Base-by-base conservation (phyloP, 2,113 vertebrate genomes). In the Crotophaga sulcirostris region DNA sequence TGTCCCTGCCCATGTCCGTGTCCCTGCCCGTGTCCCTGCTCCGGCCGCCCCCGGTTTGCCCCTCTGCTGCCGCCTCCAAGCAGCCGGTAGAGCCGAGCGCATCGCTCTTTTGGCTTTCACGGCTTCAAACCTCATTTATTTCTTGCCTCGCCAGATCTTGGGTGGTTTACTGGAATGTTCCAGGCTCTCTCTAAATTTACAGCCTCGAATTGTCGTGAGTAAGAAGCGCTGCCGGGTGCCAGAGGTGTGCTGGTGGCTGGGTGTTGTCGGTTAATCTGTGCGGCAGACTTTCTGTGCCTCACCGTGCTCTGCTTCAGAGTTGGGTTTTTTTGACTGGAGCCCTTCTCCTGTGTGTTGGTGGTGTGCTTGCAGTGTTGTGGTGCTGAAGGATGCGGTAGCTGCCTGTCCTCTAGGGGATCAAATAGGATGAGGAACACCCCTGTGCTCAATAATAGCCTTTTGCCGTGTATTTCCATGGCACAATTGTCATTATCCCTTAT, bases 111-210 rank as follows among this genome's bases (percentile, higher is more conserved):
- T 40, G 76, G 36, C 60, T 26, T 55, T 14, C 25, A 1, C 40
- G 21, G 77, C 23, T 68, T 56, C 66, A 16, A 36, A 7, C 24
- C 75, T 49, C 42, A 0, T 47, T 73, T 24, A 5, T 70, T 64
- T 54, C 64, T 42, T 49, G 38, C 60, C 11, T 49, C 11, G 25
- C 38, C 13, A 29, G 47, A 10, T 62, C 69, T 67, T 15, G 64
- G 68, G 4, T 89, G 81, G 55, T 38, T 89, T 81, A 38, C 77
- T 91, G 78, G 96, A 96, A 96, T 55, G 81, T 96, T 96, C 95
- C 81, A 84, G 62, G 75, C 70, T 70, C 29, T n/a, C 3, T 67
- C 3, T 73, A 44, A 70, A 84, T 84, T 73, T 77, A 0, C 75
- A 23, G 58, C 7, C 52, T 36, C 38, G 5, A 73, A 9, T 40